These are phyloP conservation scores for Scrobipalpa costella DNA, from an alignment of 2,888 invertebrate genomes.

Conservation along the genomic window DNA sequence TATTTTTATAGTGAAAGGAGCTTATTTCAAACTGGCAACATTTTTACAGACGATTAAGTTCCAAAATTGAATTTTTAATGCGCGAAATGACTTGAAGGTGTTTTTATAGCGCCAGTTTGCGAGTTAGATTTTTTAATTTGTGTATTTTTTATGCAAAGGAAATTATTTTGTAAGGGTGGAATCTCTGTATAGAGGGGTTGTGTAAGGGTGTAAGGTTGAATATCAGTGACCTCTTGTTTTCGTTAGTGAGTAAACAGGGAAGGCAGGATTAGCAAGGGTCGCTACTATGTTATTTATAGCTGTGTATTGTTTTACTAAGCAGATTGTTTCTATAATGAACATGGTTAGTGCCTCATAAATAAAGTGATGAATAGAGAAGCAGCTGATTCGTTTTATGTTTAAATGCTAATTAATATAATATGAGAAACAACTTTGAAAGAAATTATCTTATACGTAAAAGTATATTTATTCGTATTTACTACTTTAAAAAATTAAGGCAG, in stretches of 20 bases:
- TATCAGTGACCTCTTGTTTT: constrained; percentile 30
- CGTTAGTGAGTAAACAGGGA: constrained; percentile 30
- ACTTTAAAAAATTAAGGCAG: too few relatives aligned
- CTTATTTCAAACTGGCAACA: constrained; percentile 12
- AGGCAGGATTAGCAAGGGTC: constrained; percentile 24
- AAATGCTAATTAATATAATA: neutral
- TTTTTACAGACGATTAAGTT: constrained; percentile 29
- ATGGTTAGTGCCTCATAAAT: constrained; percentile 11
- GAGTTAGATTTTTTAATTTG: constrained; percentile 23
- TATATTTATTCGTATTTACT: too few relatives aligned
- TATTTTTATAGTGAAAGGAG: constrained; percentile 3
- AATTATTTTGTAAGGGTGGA: constrained; percentile 8
- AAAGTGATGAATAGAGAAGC: constrained; percentile 2
- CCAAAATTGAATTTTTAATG: constrained; percentile 31
- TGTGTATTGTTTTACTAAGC: constrained; percentile 18
- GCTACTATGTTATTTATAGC: constrained; percentile 18
- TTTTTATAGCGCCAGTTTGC: constrained; percentile 26
- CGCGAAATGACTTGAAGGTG: constrained; percentile 25
- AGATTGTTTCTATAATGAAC: constrained; percentile 23
- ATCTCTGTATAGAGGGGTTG: constrained; percentile 4
- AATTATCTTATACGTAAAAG: neutral
- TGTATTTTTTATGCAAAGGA: constrained; percentile 18
- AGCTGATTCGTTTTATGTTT: neutral
- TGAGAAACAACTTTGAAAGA: neutral
- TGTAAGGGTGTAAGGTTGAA: constrained; percentile 24